phyloP scores from a whole-genome alignment of 2,797 vertebrate genomes.

The Artibeus lituratus region DNA sequence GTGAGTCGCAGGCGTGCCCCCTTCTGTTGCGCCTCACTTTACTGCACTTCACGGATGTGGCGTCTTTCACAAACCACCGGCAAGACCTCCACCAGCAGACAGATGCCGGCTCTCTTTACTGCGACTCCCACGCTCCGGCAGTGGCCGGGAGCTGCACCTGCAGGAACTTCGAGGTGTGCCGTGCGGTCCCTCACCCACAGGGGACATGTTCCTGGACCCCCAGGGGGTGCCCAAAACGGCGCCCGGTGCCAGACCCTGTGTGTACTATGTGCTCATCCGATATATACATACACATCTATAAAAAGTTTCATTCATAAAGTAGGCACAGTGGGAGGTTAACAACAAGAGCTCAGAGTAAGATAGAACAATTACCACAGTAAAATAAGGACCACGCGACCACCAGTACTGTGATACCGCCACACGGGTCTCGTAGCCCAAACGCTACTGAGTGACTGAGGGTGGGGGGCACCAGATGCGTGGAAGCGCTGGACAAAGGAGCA shows the following conservation, averaged over 20 bases:
- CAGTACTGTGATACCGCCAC: neutral
- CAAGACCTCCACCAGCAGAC: neutral
- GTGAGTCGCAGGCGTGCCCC: neutral
- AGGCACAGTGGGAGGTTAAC: neutral
- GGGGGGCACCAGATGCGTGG: fast-evolving
- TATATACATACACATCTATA: too few species aligned
- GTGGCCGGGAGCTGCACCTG: too few species aligned
- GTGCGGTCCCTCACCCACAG: neutral
- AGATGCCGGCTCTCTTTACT: neutral
- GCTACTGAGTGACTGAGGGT: neutral
- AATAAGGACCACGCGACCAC: neutral
- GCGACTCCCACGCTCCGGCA: neutral
- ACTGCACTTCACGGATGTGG: neutral
- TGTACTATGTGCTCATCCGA: neutral
- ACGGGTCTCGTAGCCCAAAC: too few species aligned
- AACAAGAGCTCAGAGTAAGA: neutral
- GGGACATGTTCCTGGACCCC: neutral
- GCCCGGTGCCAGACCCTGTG: neutral
- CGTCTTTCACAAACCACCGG: too few species aligned
- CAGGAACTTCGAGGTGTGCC: neutral
- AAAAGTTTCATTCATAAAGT: neutral
- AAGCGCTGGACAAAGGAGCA: too few species aligned
- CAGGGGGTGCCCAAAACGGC: neutral
- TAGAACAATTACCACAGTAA: neutral
- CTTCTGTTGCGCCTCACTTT: neutral